A percentile compares a stretch with the other conserved stretches of the same genome.
phyloP scores from a whole-genome alignment of 2,113 vertebrate species.

The Tychaedon coryphoeus region DNA sequence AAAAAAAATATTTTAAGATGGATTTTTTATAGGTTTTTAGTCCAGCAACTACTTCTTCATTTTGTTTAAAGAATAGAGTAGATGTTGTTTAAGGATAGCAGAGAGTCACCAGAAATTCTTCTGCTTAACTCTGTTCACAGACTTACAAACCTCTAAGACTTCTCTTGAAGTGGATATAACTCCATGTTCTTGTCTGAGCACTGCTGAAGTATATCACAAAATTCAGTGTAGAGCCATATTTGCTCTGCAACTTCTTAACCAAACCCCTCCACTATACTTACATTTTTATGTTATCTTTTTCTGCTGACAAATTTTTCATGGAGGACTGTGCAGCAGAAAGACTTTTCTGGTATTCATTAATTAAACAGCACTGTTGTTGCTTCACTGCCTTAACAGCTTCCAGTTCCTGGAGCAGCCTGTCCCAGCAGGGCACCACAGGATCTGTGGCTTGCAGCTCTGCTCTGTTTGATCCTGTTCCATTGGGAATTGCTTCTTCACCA shows the following conservation, averaged over 20 bases:
- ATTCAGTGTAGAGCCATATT: background rate
- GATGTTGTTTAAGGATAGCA: background rate
- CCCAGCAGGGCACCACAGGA: conserved; percentile 66
- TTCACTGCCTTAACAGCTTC: conserved; percentile 73
- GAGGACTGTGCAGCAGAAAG: conserved; percentile 58
- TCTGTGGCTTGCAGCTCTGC: background rate
- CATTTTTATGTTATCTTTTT: conserved; percentile 81
- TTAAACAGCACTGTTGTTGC: conserved; percentile 74
- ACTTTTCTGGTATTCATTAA: conserved; percentile 75
- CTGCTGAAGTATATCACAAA: accelerated
- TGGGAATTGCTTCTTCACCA: background rate
- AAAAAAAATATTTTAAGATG: background rate
- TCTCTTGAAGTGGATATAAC: background rate
- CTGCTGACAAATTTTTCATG: conserved; percentile 70
- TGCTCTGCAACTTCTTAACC: background rate
- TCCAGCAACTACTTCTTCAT: background rate
- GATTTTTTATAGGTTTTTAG: background rate
- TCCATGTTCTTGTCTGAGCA: background rate
- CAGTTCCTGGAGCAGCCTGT: conserved; percentile 78
- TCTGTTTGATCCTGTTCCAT: background rate
- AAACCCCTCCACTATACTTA: conserved; percentile 71
- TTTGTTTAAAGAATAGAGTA: background rate
- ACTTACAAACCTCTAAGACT: background rate
- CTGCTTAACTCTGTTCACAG: background rate
- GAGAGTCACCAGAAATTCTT: background rate